Conservation (phyloP, 2,888 invertebrate species). For the Thera obeliscata region DNA sequence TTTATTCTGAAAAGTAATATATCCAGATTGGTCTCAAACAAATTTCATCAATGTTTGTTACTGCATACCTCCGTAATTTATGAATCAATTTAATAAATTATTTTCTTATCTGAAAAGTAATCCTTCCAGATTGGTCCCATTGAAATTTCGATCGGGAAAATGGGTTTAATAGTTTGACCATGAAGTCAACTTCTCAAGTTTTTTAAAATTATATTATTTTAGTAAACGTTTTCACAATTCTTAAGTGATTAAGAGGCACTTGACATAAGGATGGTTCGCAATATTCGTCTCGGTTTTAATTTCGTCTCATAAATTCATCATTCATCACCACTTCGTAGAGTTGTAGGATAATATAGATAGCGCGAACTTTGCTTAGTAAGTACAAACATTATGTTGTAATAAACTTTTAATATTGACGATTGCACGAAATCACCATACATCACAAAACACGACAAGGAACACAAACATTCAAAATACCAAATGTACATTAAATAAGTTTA, state of each 20-base stretch:
- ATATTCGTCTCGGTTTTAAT: not conserved
- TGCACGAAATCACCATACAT: constrained; percentile 12
- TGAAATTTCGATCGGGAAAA: too few species aligned
- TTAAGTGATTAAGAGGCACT: not conserved
- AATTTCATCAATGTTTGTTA: too few species aligned
- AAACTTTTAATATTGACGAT: constrained; percentile 2
- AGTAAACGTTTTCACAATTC: not conserved
- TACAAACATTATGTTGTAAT: not conserved
- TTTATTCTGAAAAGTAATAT: too few species aligned
- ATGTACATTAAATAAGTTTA: constrained; percentile 48
- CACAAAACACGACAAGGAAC: constrained; percentile 39
- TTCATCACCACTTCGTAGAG: not conserved
- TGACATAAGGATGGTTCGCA: not conserved
- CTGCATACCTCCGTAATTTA: too few species aligned
- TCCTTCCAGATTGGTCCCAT: too few species aligned
- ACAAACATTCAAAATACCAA: constrained; percentile 47
- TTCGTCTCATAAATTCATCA: not conserved
- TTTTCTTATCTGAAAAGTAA: too few species aligned
- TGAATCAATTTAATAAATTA: too few species aligned
- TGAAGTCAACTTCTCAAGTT: too few species aligned
- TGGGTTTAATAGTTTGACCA: too few species aligned
- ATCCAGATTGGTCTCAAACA: too few species aligned
- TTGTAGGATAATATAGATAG: not conserved
- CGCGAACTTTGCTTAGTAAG: not conserved
- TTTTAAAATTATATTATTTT: too few species aligned